Evolutionary conservation across 2,888 invertebrate species (phyloP).

Genomic region (Pyrgus malvae): DNA sequence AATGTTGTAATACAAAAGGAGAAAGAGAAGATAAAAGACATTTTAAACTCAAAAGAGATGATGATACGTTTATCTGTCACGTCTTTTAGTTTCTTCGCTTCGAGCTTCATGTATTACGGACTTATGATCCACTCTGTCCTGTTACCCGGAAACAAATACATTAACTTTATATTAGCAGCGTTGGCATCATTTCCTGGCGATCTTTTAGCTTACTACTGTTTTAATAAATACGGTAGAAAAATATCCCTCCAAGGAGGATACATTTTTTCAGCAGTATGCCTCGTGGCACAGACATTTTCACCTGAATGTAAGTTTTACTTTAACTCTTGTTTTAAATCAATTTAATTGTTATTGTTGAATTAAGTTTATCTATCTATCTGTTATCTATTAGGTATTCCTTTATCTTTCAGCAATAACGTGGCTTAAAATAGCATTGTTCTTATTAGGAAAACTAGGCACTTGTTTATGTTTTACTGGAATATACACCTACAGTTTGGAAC

Average conservation of each 20-base stretch:
- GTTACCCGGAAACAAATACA: slow-evolving; percentile 65
- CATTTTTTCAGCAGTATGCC: slow-evolving; percentile 49
- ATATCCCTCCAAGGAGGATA: slow-evolving; percentile 59
- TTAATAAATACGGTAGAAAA: slow-evolving; percentile 58
- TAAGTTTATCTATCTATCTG: too few relatives aligned
- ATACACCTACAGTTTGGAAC: slow-evolving; percentile 62
- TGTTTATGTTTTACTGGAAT: slow-evolving; percentile 65
- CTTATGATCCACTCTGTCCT: slow-evolving; percentile 57
- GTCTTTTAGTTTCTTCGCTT: slow-evolving; percentile 60
- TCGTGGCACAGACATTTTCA: slow-evolving; percentile 54
- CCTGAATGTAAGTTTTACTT: slow-evolving; percentile 62
- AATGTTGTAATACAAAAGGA: slow-evolving; percentile 55
- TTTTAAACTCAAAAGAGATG: slow-evolving; percentile 58
- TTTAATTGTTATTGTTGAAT: too few relatives aligned
- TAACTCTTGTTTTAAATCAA: too few relatives aligned
- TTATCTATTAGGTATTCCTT: too few relatives aligned
- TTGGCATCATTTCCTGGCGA: slow-evolving; percentile 65
- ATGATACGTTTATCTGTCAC: slow-evolving; percentile 56
- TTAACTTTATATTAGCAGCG: slow-evolving; percentile 58
- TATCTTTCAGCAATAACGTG: slow-evolving; percentile 54
- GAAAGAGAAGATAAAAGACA: slow-evolving; percentile 54
- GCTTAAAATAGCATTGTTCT: slow-evolving; percentile 58
- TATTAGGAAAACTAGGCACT: slow-evolving; percentile 58
- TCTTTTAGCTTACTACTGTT: slow-evolving; percentile 52
- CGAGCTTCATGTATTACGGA: slow-evolving; percentile 65